phyloP scores from a whole-genome alignment of 2,113 vertebrate species.

The Pongo abelii region DNA sequence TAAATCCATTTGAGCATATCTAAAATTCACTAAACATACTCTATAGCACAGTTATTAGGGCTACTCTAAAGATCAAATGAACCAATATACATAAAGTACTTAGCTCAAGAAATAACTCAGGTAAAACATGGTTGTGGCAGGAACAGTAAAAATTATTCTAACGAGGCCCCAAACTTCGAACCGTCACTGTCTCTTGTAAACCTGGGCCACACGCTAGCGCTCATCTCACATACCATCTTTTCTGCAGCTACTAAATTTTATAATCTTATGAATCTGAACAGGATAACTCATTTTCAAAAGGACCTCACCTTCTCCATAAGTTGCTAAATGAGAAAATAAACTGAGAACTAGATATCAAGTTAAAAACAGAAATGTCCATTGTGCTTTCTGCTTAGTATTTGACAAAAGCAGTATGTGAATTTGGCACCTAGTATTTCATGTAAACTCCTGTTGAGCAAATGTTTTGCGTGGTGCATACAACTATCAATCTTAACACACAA shows the following conservation, averaged over 20 bases:
- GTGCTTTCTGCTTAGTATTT: background rate
- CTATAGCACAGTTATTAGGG: background rate
- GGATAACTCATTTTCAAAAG: background rate
- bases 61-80: background rate
- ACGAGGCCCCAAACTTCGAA: background rate
- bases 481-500: background rate
- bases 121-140: background rate
- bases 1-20: background rate
- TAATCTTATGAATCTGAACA: background rate
- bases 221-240: background rate
- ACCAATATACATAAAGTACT: background rate
- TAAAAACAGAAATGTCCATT: background rate
- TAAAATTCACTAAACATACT: background rate
- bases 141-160: background rate
- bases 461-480: background rate
- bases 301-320: background rate
- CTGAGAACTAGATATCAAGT: background rate
- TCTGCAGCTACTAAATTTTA: background rate
- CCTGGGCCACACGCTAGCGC: background rate
- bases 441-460: background rate
- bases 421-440: background rate
- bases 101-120: background rate
- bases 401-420: background rate
- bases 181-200: background rate
- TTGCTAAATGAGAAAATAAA: background rate